Conservation (phyloP, 2,113 vertebrate species). For the Bolborhynchus lineola region DNA sequence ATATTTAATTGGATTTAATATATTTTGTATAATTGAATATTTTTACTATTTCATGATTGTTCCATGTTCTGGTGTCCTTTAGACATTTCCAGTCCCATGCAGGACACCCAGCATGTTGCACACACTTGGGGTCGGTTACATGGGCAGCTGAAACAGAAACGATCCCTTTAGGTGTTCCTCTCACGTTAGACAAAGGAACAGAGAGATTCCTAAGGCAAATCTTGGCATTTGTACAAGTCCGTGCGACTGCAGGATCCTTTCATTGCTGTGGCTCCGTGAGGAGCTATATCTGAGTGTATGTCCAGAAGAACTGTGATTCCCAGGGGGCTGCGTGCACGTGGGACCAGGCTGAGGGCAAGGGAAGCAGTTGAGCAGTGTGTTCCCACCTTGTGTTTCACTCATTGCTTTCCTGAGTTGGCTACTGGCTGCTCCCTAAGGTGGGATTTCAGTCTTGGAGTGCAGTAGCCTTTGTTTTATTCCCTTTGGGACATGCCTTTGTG, state of each 20-base stretch:
- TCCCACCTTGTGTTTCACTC: accelerated
- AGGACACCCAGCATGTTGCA: accelerated
- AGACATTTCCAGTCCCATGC: not conserved
- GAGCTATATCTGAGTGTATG: not conserved
- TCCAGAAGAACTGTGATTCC: too few species aligned
- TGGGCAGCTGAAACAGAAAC: not conserved
- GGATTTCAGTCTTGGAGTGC: not conserved
- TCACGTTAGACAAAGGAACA: accelerated
- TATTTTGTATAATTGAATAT: not conserved
- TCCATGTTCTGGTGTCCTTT: not conserved
- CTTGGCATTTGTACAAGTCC: not conserved
- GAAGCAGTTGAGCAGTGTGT: not conserved
- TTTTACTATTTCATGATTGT: not conserved
- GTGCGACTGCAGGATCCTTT: not conserved
- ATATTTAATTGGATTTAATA: not conserved
- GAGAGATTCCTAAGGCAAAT: not conserved
- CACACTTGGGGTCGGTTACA: accelerated
- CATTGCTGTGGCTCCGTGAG: not conserved
- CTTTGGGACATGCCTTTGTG: not conserved
- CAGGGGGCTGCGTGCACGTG: accelerated
- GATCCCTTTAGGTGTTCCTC: not conserved
- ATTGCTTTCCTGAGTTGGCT: not conserved
- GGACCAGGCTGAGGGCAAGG: not conserved
- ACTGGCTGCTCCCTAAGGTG: not conserved
- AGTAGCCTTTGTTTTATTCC: not conserved